phyloP scores from a whole-genome alignment of 2,888 invertebrate genomes.

The Drosophila macrospina region DNA sequence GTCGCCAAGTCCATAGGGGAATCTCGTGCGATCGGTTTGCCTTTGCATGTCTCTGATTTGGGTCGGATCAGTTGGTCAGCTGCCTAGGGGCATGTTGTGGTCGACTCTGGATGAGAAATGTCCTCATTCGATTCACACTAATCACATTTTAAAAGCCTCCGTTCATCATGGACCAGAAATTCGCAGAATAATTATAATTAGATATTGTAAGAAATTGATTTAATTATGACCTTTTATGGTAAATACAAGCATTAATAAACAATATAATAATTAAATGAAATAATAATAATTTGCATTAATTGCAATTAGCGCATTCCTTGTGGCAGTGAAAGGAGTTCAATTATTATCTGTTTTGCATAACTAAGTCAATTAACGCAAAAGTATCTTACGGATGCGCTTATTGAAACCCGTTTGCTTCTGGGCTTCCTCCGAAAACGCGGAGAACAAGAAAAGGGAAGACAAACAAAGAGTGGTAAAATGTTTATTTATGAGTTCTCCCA shows the following conservation, averaged over 20 bases:
- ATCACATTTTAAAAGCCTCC: slow-evolving; percentile 50
- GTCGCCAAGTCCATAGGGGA: too few relatives aligned
- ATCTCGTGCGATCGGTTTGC: slow-evolving; percentile 2
- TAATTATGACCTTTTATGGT: background rate
- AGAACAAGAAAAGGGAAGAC: background rate
- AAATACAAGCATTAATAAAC: too few relatives aligned
- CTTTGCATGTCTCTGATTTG: slow-evolving; percentile 24
- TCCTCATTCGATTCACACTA: slow-evolving; percentile 37
- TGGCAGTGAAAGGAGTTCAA: background rate
- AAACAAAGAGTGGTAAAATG: slow-evolving; percentile 44
- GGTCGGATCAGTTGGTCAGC: slow-evolving; percentile 21
- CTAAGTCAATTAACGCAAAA: slow-evolving; percentile 50
- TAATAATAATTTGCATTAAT: background rate
- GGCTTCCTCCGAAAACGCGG: too few relatives aligned
- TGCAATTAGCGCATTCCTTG: too few relatives aligned
- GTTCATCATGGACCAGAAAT: background rate
- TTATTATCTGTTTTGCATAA: too few relatives aligned
- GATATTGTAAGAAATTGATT: background rate
- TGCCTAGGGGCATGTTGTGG: slow-evolving; percentile 5
- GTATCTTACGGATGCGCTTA: slow-evolving; percentile 35
- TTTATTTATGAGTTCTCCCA: slow-evolving; percentile 58
- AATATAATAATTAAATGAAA: background rate
- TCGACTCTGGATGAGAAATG: slow-evolving; percentile 16
- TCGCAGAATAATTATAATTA: background rate
- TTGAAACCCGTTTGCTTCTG: slow-evolving; percentile 55